Conservation (phyloP, 2,113 vertebrate genomes). For the Neofelis nebulosa region DNA sequence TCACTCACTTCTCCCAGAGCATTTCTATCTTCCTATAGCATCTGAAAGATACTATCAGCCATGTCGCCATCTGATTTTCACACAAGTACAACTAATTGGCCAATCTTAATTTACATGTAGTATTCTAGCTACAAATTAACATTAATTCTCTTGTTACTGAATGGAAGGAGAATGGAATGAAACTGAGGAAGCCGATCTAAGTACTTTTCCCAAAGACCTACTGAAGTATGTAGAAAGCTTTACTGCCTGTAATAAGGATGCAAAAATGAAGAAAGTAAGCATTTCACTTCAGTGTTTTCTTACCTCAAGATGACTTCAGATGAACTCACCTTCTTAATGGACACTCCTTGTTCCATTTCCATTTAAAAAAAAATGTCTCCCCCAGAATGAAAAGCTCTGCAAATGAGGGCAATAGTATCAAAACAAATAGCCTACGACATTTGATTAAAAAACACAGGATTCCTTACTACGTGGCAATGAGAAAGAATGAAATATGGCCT, state of each 20-base stretch:
- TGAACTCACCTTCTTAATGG: not conserved
- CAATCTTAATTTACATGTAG: not conserved
- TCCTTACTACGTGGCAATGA: too few relatives aligned
- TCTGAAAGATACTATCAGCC: not conserved
- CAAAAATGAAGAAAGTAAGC: not conserved
- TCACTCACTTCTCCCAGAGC: not conserved
- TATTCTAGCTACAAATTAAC: not conserved
- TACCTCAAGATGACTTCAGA: not conserved
- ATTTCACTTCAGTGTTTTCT: not conserved
- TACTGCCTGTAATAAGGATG: not conserved
- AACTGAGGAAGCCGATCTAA: not conserved
- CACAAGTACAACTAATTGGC: not conserved
- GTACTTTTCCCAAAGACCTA: not conserved
- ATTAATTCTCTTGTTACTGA: not conserved
- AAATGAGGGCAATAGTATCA: not conserved
- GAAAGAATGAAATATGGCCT: too few relatives aligned
- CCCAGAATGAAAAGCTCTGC: not conserved
- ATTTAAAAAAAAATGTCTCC: not conserved
- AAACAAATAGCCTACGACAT: not conserved
- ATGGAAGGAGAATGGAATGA: not conserved
- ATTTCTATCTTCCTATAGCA: not conserved
- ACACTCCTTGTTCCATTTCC: not conserved
- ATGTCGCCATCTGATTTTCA: not conserved
- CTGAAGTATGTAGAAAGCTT: not conserved
- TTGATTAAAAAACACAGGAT: not conserved